Conservation (phyloP, 2,797 vertebrate species). For the Enteromius unitaeniatus region DNA sequence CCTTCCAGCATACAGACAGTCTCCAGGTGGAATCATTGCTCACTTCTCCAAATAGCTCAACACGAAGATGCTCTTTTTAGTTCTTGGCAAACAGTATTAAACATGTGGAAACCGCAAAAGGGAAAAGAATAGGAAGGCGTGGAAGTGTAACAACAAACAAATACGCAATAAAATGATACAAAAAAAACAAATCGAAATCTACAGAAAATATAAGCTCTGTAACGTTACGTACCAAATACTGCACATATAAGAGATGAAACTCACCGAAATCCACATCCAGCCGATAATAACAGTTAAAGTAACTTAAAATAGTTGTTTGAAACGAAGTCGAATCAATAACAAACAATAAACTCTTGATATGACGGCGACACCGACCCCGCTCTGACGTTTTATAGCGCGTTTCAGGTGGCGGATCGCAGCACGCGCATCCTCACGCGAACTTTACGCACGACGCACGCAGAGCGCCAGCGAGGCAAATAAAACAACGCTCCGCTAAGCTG, state of each 20-base stretch:
- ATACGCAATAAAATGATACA: background rate
- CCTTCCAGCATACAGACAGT: conserved; percentile 85
- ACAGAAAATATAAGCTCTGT: too few relatives aligned
- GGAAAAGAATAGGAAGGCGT: background rate
- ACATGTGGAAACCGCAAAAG: background rate
- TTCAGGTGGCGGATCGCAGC: conserved; percentile 58
- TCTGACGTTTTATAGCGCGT: conserved; percentile 57
- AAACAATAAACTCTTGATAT: background rate
- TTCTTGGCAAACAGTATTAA: background rate
- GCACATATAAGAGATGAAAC: background rate
- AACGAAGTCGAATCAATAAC: background rate
- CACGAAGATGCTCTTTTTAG: conserved; percentile 41
- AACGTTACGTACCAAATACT: too few relatives aligned
- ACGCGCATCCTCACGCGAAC: conserved; percentile 51
- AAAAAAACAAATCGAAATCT: background rate
- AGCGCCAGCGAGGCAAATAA: background rate
- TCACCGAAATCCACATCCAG: conserved; percentile 20
- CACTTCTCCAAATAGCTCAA: conserved; percentile 45
- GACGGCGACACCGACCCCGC: background rate
- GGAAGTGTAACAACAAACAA: background rate
- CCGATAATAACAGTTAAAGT: background rate
- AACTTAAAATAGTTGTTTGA: background rate
- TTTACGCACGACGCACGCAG: background rate
- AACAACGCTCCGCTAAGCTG: background rate
- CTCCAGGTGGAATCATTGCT: conserved; percentile 84